A percentile compares a stretch with the other conserved stretches of the same genome.
Evolutionary conservation across 37 sponge, comb jelly and placozoan species (phyloP).

Genomic region (Dysidea cf. avara): DNA sequence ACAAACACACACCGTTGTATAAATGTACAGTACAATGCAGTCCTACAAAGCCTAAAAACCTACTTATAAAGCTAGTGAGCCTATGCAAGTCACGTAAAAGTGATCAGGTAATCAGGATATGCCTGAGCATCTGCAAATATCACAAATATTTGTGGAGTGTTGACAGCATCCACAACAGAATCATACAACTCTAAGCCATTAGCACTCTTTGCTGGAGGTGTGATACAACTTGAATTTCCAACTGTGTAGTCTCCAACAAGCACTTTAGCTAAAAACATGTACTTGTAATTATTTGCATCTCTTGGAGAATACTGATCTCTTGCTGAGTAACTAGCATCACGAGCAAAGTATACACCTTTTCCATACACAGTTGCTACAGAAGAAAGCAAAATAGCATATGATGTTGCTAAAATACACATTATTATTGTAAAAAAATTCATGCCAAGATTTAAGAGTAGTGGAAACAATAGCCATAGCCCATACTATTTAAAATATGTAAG

Average conservation of each 20-base stretch:
- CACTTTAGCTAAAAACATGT: constrained; percentile 54
- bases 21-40: too few relatives aligned
- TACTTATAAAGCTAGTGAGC: too few relatives aligned
- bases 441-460: too few relatives aligned
- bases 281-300: constrained; percentile 44
- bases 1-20: too few relatives aligned
- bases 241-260: constrained; percentile 50
- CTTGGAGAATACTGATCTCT: constrained; percentile 35
- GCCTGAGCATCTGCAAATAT: constrained; percentile 58
- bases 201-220: constrained; percentile 53
- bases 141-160: constrained; percentile 59
- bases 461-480: too few relatives aligned
- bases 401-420: too few relatives aligned
- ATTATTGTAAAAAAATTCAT: too few relatives aligned
- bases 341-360: constrained; percentile 59
- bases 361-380: constrained; percentile 20
- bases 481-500: too few relatives aligned
- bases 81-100: constrained; percentile 28
- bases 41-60: too few relatives aligned
- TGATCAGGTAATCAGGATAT: constrained; percentile 68
- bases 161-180: constrained; percentile 41
- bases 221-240: constrained; percentile 20
- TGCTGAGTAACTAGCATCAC: constrained; percentile 62
- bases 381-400: background rate
- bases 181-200: constrained; percentile 24